Evolutionary conservation across 1,140 invertebrate genomes (phyloP).

Genomic region (Prorops nasuta): DNA sequence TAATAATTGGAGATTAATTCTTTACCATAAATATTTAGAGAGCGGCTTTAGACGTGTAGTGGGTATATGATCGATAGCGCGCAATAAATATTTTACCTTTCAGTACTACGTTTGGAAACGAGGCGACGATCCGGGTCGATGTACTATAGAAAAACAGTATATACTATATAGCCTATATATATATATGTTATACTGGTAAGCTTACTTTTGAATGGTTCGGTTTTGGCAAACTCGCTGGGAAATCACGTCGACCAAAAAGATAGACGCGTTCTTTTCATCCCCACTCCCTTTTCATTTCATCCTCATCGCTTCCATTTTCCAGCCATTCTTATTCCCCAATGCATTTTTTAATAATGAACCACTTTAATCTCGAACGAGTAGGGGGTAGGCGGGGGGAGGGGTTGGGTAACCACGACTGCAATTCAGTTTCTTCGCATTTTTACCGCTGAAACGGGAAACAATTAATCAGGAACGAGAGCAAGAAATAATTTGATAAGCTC

Average conservation of each 20-base stretch:
- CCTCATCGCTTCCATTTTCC: not conserved
- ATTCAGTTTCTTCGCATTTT: constrained; percentile 17
- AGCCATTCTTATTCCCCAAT: constrained; percentile 11
- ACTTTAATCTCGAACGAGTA: constrained; percentile 26
- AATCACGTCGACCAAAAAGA: constrained; percentile 6
- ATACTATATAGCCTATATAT: no score
- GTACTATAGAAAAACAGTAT: no score
- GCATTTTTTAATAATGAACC: constrained; percentile 35
- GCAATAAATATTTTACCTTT: no score
- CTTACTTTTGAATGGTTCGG: no score
- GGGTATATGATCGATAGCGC: no score
- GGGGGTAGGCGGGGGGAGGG: constrained; percentile 13
- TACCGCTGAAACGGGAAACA: constrained; percentile 2
- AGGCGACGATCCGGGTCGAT: no score
- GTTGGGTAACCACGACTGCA: no score
- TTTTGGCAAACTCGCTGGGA: constrained; percentile 3
- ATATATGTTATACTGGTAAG: no score
- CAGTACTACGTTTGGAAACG: no score
- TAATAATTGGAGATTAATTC: no score
- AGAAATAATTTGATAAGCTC: constrained; percentile 16
- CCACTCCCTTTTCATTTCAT: constrained; percentile 12
- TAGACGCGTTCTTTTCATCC: constrained; percentile 16
- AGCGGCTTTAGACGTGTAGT: no score
- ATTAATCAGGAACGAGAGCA: constrained; percentile 22
- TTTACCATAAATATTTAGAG: no score